Evolutionary conservation across 1,140 invertebrate genomes (phyloP).

Genomic region (Venturia canescens): DNA sequence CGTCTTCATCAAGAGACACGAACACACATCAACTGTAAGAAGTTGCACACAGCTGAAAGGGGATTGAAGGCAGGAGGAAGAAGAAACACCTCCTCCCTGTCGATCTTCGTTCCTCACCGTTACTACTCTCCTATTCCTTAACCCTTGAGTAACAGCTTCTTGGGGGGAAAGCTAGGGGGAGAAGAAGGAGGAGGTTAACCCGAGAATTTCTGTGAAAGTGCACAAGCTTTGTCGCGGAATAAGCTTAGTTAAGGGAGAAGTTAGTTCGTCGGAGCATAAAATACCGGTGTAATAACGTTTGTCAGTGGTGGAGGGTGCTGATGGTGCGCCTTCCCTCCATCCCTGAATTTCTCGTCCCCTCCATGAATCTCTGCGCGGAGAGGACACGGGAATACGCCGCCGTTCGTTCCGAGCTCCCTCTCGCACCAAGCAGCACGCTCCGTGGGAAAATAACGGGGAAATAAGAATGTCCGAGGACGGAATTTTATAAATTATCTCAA

Average conservation of each 20-base stretch:
- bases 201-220: conserved; percentile 52
- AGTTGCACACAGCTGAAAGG: conserved; percentile 33
- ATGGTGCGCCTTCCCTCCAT: conserved; percentile 35
- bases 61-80: neutral
- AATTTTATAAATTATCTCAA: neutral
- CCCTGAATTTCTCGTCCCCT: neutral
- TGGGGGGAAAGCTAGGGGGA: neutral
- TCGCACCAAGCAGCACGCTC: neutral
- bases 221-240: conserved; percentile 66
- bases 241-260: conserved; percentile 63
- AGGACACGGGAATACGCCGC: neutral
- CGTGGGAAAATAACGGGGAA: neutral
- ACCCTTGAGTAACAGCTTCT: neutral
- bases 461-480: neutral
- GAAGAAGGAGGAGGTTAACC: conserved; percentile 2
- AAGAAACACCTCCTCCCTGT: neutral
- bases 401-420: neutral
- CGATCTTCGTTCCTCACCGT: conserved; percentile 10
- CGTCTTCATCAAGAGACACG: conserved; percentile 6
- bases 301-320: conserved; percentile 50
- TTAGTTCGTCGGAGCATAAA: conserved; percentile 60
- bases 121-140: neutral
- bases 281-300: conserved; percentile 62
- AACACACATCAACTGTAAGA: neutral
- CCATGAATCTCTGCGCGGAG: neutral